phyloP scores from a whole-genome alignment of 2,888 invertebrate species.

The Drosophila vallismaia region DNA sequence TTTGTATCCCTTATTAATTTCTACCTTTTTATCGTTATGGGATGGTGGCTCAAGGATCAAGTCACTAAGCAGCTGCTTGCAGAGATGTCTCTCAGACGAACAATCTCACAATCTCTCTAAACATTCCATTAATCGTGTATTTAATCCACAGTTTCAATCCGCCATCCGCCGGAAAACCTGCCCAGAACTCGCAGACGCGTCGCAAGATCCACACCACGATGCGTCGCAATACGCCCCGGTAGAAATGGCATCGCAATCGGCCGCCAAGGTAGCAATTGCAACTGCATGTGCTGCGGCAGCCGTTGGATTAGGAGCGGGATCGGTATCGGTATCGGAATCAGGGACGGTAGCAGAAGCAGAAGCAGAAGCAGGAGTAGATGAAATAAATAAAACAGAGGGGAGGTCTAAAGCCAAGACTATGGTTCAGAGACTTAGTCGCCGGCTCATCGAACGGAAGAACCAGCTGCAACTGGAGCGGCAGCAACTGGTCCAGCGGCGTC shows the following conservation, averaged over 20 bases:
- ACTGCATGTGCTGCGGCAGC: constrained; percentile 12
- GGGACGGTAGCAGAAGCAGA: neutral
- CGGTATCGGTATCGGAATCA: constrained; percentile 5
- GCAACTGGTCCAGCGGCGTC: constrained; percentile 15
- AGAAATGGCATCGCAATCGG: constrained; percentile 68
- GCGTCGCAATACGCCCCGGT: constrained; percentile 82
- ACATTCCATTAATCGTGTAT: neutral
- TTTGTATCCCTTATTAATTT: neutral
- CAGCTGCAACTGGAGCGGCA: constrained; percentile 31
- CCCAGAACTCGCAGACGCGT: constrained; percentile 73
- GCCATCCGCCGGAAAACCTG: constrained; percentile 62
- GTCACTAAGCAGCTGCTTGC: neutral
- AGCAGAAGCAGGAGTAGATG: constrained; percentile 4
- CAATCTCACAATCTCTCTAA: neutral
- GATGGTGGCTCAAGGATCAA: neutral
- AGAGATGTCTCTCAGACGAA: neutral
- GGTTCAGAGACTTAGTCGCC: constrained; percentile 18
- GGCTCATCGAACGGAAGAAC: constrained; percentile 28
- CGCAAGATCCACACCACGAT: constrained; percentile 80
- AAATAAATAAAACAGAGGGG: neutral
- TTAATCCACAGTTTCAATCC: constrained; percentile 76
- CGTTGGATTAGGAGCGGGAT: constrained; percentile 7
- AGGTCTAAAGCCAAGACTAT: constrained; percentile 5
- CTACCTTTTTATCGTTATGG: neutral
- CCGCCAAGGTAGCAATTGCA: constrained; percentile 53